These are phyloP conservation scores for Charanyca ferruginea DNA, from an alignment of 2,888 invertebrate genomes.

Conservation along the genomic window DNA sequence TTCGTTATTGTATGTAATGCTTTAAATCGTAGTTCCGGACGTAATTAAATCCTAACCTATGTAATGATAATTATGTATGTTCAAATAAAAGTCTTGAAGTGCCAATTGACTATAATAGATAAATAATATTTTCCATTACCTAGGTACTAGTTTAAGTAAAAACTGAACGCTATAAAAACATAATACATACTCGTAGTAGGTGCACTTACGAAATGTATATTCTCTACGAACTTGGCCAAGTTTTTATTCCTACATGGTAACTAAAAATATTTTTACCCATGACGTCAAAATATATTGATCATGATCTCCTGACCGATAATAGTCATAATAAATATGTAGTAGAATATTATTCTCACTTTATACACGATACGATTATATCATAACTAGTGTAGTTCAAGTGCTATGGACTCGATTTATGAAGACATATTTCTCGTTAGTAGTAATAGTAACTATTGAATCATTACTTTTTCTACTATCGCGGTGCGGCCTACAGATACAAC, in stretches of 20 bases:
- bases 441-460: slow-evolving; percentile 25
- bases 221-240: slow-evolving; percentile 30
- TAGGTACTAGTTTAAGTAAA: no score
- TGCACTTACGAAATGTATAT: neutral
- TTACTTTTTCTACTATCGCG: slow-evolving; percentile 22
- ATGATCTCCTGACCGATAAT: slow-evolving; percentile 49
- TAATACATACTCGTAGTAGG: neutral
- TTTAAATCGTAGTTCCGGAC: no score
- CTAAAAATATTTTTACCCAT: slow-evolving; percentile 38
- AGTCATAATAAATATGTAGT: slow-evolving; percentile 54
- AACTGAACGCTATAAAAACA: slow-evolving; percentile 4
- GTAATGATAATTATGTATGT: no score
- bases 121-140: neutral
- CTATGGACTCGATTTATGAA: slow-evolving; percentile 40
- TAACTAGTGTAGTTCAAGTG: slow-evolving; percentile 40
- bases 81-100: no score
- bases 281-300: slow-evolving; percentile 55
- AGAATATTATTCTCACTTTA: slow-evolving; percentile 51
- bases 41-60: no score
- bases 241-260: slow-evolving; percentile 43
- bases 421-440: slow-evolving; percentile 34
- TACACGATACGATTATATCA: slow-evolving; percentile 38
- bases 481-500: slow-evolving; percentile 1
- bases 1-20: no score
- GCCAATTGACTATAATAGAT: neutral